Evolutionary conservation across 1,140 invertebrate species (phyloP).

Genomic region (Paramacrobiotus metropolitanus): DNA sequence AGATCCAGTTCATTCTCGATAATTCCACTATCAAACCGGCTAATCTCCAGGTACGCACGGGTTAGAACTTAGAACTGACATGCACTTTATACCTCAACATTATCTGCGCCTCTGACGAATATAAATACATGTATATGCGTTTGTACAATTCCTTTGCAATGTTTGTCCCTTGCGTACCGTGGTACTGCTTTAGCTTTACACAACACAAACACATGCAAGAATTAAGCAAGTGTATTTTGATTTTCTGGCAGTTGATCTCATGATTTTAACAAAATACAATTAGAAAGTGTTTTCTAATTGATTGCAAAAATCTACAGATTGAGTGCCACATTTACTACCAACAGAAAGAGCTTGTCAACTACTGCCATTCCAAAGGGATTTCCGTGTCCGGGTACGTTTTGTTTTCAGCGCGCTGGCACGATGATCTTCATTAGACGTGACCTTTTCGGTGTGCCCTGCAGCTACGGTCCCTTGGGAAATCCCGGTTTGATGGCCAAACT

Average conservation of each 20-base stretch:
- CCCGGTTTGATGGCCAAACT: too few relatives aligned
- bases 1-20: conserved; percentile 23
- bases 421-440: too few relatives aligned
- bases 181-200: too few relatives aligned
- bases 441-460: too few relatives aligned
- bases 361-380: too few relatives aligned
- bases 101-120: not conserved
- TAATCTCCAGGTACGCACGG: conserved; percentile 19
- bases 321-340: not conserved
- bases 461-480: too few relatives aligned
- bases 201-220: not conserved
- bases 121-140: not conserved
- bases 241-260: not conserved
- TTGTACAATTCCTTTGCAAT: too few relatives aligned
- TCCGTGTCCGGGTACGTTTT: too few relatives aligned
- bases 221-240: not conserved
- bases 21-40: conserved; percentile 21
- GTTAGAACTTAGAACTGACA: not conserved
- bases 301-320: too few relatives aligned
- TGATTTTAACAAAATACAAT: not conserved
- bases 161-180: too few relatives aligned
- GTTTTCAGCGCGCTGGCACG: too few relatives aligned
- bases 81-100: too few relatives aligned
- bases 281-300: not conserved
- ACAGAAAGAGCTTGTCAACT: not conserved